Conservation (phyloP, 2,888 invertebrate genomes). For the Stegophylla sp. region DNA sequence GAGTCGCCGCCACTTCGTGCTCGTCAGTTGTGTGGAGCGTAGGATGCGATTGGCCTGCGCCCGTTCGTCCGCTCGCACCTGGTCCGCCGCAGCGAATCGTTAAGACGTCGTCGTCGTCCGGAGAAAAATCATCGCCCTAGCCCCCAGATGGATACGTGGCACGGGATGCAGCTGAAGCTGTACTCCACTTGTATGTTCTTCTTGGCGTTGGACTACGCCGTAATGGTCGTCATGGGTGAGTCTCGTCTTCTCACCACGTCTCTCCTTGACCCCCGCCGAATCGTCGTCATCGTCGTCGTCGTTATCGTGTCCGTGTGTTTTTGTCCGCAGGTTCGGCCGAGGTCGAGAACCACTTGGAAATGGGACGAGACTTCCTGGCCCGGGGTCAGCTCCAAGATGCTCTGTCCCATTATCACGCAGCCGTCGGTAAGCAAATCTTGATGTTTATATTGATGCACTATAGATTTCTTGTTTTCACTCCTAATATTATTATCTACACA, state of each 20-base stretch:
- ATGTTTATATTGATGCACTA: too few relatives aligned
- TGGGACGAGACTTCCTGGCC: slow-evolving; percentile 90
- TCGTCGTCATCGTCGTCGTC: not conserved
- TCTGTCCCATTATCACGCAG: slow-evolving; percentile 95
- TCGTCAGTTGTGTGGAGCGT: not conserved
- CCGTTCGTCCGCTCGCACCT: not conserved
- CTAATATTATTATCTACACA: too few relatives aligned
- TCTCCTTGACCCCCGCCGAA: too few relatives aligned
- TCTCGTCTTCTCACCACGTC: not conserved
- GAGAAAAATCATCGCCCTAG: not conserved
- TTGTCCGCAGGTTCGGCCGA: slow-evolving; percentile 66
- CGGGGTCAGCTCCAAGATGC: slow-evolving; percentile 95
- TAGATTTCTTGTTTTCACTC: too few relatives aligned
- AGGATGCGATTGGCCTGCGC: slow-evolving; percentile 5
- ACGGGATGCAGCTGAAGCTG: slow-evolving; percentile 34
- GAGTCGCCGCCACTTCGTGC: not conserved
- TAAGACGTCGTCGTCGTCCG: not conserved
- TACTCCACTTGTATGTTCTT: slow-evolving; percentile 53
- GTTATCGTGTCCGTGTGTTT: not conserved
- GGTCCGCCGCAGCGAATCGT: not conserved
- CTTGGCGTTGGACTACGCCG: slow-evolving; percentile 46
- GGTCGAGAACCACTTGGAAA: slow-evolving; percentile 90
- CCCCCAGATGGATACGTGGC: slow-evolving; percentile 46
- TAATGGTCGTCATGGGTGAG: slow-evolving; percentile 12
- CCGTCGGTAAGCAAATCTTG: slow-evolving; percentile 77